These are phyloP conservation scores for Tipula confusa DNA, from an alignment of 2,888 invertebrate genomes.

Conservation along the genomic window DNA sequence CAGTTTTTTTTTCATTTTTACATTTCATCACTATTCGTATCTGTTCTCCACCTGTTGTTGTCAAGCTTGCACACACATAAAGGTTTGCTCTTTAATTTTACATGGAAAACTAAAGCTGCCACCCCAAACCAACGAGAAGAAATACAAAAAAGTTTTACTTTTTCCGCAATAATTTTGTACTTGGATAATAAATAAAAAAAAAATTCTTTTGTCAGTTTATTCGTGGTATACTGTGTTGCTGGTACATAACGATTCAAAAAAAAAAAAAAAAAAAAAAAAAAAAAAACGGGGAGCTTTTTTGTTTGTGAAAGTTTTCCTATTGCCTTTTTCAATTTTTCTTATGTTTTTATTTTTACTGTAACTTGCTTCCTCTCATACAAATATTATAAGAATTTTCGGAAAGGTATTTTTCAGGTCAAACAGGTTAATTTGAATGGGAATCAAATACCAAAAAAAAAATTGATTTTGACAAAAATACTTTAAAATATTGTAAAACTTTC, in stretches of 20 bases:
- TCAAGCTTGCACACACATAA: background rate
- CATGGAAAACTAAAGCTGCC: background rate
- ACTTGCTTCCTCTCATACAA: background rate
- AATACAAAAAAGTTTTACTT: background rate
- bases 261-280: background rate
- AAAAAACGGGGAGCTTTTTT: background rate
- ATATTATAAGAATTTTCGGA: background rate
- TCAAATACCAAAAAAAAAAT: background rate
- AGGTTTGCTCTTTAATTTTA: background rate
- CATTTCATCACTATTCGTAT: background rate
- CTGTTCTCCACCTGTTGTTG: background rate
- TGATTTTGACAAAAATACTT: background rate
- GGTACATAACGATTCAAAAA: background rate
- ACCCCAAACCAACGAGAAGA: background rate
- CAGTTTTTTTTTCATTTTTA: background rate
- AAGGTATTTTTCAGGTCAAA: conserved; percentile 3
- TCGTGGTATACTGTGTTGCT: background rate
- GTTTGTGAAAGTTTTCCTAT: background rate
- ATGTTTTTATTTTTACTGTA: background rate
- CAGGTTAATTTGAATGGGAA: background rate
- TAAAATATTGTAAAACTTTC: background rate
- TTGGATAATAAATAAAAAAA: background rate
- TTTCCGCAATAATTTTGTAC: background rate
- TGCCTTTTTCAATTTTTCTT: background rate
- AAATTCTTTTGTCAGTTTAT: background rate